Percentiles rank a stretch among this genome's conserved stretches.
Conservation (phyloP, 2,797 vertebrate species). For the Lepidocolaptes lacrymiger region DNA sequence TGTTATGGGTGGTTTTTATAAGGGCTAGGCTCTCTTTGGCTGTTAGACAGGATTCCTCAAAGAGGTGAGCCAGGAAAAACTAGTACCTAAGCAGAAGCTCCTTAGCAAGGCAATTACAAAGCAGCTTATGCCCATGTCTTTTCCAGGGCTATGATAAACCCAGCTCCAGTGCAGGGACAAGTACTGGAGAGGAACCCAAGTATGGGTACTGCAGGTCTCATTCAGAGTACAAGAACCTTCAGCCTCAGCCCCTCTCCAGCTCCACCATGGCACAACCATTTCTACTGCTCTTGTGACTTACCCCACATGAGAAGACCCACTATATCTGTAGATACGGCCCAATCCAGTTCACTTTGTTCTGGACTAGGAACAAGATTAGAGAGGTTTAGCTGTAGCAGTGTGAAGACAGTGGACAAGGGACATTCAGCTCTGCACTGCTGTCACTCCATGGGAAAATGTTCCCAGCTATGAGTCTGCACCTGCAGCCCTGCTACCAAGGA, state of each 20-base stretch:
- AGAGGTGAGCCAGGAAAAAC: slow-evolving; percentile 27
- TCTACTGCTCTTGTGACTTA: not conserved
- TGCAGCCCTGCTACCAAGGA: not conserved
- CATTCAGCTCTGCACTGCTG: not conserved
- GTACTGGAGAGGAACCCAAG: not conserved
- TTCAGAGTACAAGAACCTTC: not conserved
- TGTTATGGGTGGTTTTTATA: not conserved
- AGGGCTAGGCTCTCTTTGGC: not conserved
- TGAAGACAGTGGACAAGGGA: not conserved
- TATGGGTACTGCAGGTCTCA: not conserved
- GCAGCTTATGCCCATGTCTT: not conserved
- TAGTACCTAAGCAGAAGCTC: slow-evolving; percentile 29
- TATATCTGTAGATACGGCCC: not conserved
- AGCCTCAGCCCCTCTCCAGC: not conserved
- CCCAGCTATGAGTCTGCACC: not conserved
- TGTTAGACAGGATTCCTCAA: slow-evolving; percentile 31
- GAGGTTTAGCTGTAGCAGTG: accelerated
- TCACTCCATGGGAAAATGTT: not conserved
- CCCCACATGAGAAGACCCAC: accelerated
- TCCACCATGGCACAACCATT: not conserved
- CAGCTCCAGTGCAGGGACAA: not conserved
- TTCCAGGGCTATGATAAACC: not conserved
- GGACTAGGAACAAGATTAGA: not conserved
- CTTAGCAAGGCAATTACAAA: not conserved
- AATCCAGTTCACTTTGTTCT: not conserved